phyloP scores from a whole-genome alignment of 2,888 invertebrate species.

The Limenitis arthemis region DNA sequence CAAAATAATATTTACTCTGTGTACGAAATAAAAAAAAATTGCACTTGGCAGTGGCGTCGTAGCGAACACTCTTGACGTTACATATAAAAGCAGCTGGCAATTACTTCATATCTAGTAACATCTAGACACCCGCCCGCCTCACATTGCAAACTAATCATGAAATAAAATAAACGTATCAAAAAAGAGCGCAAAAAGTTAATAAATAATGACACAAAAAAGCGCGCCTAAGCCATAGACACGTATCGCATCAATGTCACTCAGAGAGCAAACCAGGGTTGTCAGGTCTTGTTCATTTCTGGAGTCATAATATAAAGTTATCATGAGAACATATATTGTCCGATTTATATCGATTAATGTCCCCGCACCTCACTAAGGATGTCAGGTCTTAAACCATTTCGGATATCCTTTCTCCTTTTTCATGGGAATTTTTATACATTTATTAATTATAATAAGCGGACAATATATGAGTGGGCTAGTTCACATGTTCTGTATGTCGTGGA shows the following conservation, averaged over 20 bases:
- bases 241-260: constrained; percentile 4
- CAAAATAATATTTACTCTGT: constrained; percentile 50
- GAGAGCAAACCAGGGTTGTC: constrained; percentile 3
- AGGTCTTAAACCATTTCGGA: neutral
- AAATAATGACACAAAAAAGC: constrained; percentile 18
- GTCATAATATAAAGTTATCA: neutral
- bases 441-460: constrained; percentile 18
- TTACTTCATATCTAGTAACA: constrained; percentile 63
- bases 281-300: neutral
- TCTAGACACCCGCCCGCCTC: constrained; percentile 52
- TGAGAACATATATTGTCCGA: neutral
- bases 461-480: constrained; percentile 71
- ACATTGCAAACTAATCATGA: constrained; percentile 30
- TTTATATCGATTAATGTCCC: constrained; percentile 13
- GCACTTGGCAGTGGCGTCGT: constrained; percentile 68
- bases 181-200: constrained; percentile 22
- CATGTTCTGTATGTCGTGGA: constrained; percentile 99
- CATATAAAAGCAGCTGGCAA: constrained; percentile 65
- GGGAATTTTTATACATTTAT: neutral
- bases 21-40: constrained; percentile 53
- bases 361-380: neutral
- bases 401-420: neutral
- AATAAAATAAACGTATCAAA: constrained; percentile 18
- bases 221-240: constrained; percentile 6
- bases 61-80: constrained; percentile 63